Percentiles rank a stretch among this genome's conserved stretches.
These are phyloP conservation scores for Pristionchus pacificus DNA, from an alignment of 1,140 invertebrate species.

Conservation along the genomic window DNA sequence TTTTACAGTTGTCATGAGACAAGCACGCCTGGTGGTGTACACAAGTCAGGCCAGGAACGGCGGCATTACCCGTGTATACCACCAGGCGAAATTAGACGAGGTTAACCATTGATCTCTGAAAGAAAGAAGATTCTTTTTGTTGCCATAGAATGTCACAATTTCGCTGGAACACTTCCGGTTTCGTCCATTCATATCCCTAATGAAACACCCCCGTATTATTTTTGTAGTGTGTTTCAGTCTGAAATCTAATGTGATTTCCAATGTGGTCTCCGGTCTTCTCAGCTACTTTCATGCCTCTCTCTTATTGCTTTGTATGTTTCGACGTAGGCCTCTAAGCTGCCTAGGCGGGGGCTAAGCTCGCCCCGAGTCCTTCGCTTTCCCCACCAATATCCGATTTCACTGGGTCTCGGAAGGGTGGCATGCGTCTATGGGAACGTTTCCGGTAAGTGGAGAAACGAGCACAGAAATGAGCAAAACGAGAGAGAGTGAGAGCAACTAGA, in stretches of 20 bases:
- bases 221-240: background rate
- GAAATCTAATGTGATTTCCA: background rate
- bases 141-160: constrained; percentile 2
- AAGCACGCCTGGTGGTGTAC: too few species aligned
- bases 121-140: background rate
- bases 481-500: too few species aligned
- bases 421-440: too few species aligned
- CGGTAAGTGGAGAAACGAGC: too few species aligned
- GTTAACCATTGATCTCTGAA: background rate
- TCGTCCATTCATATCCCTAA: background rate
- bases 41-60: constrained; percentile 19
- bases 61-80: constrained; percentile 1
- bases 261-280: constrained; percentile 4
- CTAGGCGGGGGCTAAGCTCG: too few species aligned
- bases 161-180: background rate
- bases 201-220: background rate
- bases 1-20: too few species aligned
- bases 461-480: too few species aligned
- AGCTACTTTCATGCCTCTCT: constrained; percentile 12
- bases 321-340: background rate
- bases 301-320: constrained; percentile 15
- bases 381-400: too few species aligned
- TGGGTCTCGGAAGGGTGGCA: too few species aligned
- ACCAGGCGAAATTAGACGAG: too few species aligned
- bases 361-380: too few species aligned